Percentiles rank a stretch among this genome's conserved stretches.
These are phyloP conservation scores for Aplodontia rufa DNA, from an alignment of 2,113 vertebrate species.

Conservation along the genomic window DNA sequence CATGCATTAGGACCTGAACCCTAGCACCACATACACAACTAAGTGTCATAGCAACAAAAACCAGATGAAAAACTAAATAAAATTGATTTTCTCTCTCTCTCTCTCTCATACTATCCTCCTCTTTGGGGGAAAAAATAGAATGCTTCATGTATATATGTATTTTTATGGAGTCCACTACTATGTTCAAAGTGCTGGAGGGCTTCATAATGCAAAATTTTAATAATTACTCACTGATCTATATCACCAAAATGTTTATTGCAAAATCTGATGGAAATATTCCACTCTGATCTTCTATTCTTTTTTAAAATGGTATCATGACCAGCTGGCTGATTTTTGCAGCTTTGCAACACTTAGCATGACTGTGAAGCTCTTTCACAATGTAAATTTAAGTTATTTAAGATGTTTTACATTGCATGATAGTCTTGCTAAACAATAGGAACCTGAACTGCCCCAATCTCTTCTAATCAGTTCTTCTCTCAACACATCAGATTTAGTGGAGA, in stretches of 20 bases:
- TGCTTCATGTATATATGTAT: neutral
- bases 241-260: conserved; percentile 38
- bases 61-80: too few species aligned
- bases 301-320: conserved; percentile 27
- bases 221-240: neutral
- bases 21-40: too few species aligned
- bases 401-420: neutral
- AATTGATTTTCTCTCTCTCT: too few species aligned
- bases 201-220: conserved; percentile 26
- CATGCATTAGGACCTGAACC: too few species aligned
- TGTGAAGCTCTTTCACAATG: neutral
- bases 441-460: neutral
- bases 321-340: neutral
- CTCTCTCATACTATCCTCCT: too few species aligned
- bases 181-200: neutral
- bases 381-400: neutral
- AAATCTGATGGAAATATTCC: neutral
- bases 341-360: neutral
- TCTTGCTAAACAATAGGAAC: neutral
- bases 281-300: neutral
- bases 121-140: too few species aligned
- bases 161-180: neutral
- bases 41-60: too few species aligned
- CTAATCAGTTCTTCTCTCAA: neutral
- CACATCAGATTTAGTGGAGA: neutral